Base-by-base conservation (phyloP, 2,888 invertebrate species). In the Brachyptera risi region DNA sequence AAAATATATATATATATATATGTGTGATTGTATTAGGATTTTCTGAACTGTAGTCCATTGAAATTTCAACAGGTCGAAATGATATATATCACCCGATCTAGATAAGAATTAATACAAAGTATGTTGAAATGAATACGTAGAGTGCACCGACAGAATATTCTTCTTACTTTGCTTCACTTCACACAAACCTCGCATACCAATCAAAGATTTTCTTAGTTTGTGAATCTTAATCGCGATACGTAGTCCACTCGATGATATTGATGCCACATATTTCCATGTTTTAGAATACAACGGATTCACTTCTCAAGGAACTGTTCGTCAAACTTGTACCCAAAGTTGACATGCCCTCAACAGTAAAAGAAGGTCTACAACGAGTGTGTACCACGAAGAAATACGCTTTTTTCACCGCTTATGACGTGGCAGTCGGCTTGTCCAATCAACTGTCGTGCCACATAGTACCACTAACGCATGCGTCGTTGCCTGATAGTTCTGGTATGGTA, bases 401-500 rank as follows among this genome's bases (percentile, higher is more conserved):
- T 37, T 15, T 54, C 19, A 37, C 35, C 3, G 35, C 54, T 1
- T 19, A 13, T 2, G 54, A 37, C 21, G 21, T 54, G 19, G 54
- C 37, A 2, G 19, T 35, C 37, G 54, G 21, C 3, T 11, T 54
- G 35, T 35, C 54, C 9, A 23, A 23, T 21, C 19, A 35, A 21
- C 54, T 54, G 54, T 21, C 35, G 11, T 54, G 54, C 23, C 37
- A 35, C 19, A 23, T 54, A 1, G 21, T 37, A 13, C 37, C 54
- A 21, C 21, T 54, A 21, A 35, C 54, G 2, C 19, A 15, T 23
- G 54, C 54, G n/a, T 19, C 54, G 11, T 37, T 54, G 17, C 54
- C 54, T 11, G 54, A 35, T 23, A 35, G 19, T 13, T 35, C 35
- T 9, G 54, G 54, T 21, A 54, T 54, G 37, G 37, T 54, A 11